Base-by-base conservation (phyloP, 1,140 invertebrate genomes). In the Lucilia sericata region DNA sequence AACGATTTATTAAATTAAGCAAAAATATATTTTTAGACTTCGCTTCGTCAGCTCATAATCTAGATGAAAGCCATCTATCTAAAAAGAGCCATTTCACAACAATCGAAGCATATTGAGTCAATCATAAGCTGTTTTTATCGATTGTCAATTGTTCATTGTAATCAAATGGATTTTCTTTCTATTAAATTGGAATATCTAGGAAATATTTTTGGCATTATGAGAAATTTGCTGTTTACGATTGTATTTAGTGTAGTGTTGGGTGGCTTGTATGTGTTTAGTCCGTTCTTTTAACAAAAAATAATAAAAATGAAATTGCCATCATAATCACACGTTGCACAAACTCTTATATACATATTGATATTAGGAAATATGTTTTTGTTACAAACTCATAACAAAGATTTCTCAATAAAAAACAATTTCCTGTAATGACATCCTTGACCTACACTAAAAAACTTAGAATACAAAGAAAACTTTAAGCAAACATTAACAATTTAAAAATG, bases 341-440 rank as follows among this genome's bases (percentile, higher is more conserved):
- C 13, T 7, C 17, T 14, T 17, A 60, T 2, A 60, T 17, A n/a
- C 55, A n/a, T n/a, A n/a, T n/a, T n/a, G n/a, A n/a, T n/a, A n/a
- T n/a, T n/a, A n/a, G n/a, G n/a, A n/a, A n/a, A n/a, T n/a, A n/a
- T n/a, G 13, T 60, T 60, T 60, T 60, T 60, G 13, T n/a, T 60
- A n/a, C 8, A 60, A 60, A 60, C 0, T 60, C n/a, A n/a, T 60
- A n/a, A 14, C 14, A 17, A 60, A 17, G 17, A 14, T 60, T n/a
- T 60, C 55, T 1, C 5, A 60, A 60, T 5, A 17, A 17, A 30
- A 60, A 60, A 60, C 55, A 60, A 17, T 60, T 60, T 60, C 55
- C 55, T 60, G 55, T 60, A 60, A 60, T 60, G 55, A 60, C 13
- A 60, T 60, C 55, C 55, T 60, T 60, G 55, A 60, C 55, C 55